Evolutionary conservation across 2,113 vertebrate species (phyloP), one percentile per base, ranked within the genome.

Genomic region (Otolemur garnettii): DNA sequence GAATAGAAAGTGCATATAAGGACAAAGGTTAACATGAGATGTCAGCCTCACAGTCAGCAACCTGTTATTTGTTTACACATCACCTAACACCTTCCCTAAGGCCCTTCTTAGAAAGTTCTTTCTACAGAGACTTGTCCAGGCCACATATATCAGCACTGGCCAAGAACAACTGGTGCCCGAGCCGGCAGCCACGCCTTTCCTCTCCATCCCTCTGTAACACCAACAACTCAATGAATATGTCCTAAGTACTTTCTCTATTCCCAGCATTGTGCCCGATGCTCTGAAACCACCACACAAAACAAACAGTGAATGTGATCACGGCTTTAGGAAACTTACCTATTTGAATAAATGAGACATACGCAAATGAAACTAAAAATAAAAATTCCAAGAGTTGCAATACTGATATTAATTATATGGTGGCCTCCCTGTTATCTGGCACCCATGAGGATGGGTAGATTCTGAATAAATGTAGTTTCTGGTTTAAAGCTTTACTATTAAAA

Each of bases 91-190:
- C 35, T 62, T 30, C 38, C 55, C 82, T 8, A 2, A 53, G 38
- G 10, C 74, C 62, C 55, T 69, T 86, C 92, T 57, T 50, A 87
- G 87, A 90, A 83, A 95, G 92, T 5, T 66, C 93, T 90, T 90
- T 50, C 75, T 71, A 14, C 13, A 7, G 60, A 53, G 60, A 17
- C 14, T 69, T 12, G 35, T 38, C 33, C 72, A 28, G 45, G 45
- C 33, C 77, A 12, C 0, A 53, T 11, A 38, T 8, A 14, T 17
- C 21, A 1, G 19, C 4, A 30, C 28, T 75, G 22, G 60, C 62
- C 9, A 4, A 42, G 42, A 53, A 59, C 33, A 69, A 2, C 26
- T 7, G 60, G 45, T 13, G 4, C 33, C 13, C 3, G 0, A 24
- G 72, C n/a, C 12, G 2, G 12, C 35, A 18, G 1, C 24, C 75